Evolutionary conservation across 1,140 invertebrate genomes (phyloP).

Genomic region (Drosophila ambigua): DNA sequence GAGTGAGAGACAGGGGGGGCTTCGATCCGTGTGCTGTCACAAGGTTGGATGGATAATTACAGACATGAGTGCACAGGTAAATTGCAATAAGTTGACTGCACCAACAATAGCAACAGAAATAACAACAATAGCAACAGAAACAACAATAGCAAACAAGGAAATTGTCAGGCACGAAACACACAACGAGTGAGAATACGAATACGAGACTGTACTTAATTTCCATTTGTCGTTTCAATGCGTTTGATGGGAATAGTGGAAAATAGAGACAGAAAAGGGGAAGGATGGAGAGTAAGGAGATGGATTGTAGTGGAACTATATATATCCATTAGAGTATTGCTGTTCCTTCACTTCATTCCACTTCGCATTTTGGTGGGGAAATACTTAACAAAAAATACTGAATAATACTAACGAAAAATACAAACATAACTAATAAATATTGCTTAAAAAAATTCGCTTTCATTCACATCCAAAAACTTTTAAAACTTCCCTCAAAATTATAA

Average conservation of each 20-base stretch:
- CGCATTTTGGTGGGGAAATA: too few species aligned
- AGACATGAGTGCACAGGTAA: slow-evolving; percentile 75
- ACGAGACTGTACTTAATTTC: slow-evolving; percentile 70
- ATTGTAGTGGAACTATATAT: slow-evolving; percentile 7
- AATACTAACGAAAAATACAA: not conserved
- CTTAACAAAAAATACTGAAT: too few species aligned
- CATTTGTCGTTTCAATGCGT: slow-evolving; percentile 38
- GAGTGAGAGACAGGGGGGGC: slow-evolving; percentile 10
- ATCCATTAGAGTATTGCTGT: slow-evolving; percentile 54
- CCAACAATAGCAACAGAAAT: slow-evolving; percentile 25
- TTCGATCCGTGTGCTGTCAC: slow-evolving; percentile 54
- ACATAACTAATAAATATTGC: not conserved
- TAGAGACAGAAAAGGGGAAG: not conserved
- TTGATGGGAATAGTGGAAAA: slow-evolving; percentile 13
- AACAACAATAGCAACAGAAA: slow-evolving; percentile 49
- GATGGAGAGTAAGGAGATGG: not conserved
- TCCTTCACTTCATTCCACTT: not conserved
- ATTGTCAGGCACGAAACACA: slow-evolving; percentile 56
- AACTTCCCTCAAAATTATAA: too few species aligned
- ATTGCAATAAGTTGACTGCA: slow-evolving; percentile 55
- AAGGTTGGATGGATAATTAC: slow-evolving; percentile 78
- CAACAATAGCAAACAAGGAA: slow-evolving; percentile 73
- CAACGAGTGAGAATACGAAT: slow-evolving; percentile 1
- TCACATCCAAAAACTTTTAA: too few species aligned
- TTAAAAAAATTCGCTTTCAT: slow-evolving; percentile 18